These are phyloP conservation scores for Tenthredo livida DNA, from an alignment of 2,888 invertebrate species.

Conservation along the genomic window DNA sequence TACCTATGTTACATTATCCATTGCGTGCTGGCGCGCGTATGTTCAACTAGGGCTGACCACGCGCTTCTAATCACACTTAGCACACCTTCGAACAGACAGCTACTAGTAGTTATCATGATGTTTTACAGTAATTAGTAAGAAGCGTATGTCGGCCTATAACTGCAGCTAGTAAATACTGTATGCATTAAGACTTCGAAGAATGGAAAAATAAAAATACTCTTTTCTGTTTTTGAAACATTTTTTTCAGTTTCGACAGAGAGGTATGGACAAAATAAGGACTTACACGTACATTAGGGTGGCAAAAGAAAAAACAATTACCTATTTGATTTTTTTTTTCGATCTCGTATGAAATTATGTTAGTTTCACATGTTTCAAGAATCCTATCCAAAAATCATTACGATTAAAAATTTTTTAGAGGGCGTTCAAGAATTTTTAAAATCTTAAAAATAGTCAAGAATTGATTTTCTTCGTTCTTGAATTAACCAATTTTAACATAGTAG, in stretches of 20 bases:
- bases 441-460: too few species aligned
- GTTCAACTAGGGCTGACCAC: constrained; percentile 37
- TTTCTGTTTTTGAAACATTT: neutral
- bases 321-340: too few species aligned
- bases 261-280: too few species aligned
- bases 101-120: constrained; percentile 56
- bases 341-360: too few species aligned
- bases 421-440: too few species aligned
- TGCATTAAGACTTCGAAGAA: neutral
- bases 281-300: too few species aligned
- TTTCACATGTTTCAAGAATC: too few species aligned
- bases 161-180: neutral
- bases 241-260: neutral
- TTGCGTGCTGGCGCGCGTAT: constrained; percentile 29
- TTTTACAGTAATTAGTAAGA: constrained; percentile 58
- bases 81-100: constrained; percentile 30
- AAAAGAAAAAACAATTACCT: too few species aligned
- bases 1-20: neutral
- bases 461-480: too few species aligned
- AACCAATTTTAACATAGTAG: too few species aligned
- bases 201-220: neutral
- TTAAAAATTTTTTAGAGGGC: too few species aligned
- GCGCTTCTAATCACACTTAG: constrained; percentile 51
- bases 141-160: neutral
- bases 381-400: too few species aligned